Conservation (phyloP, 1,140 invertebrate species). For the Bombus superbus region DNA sequence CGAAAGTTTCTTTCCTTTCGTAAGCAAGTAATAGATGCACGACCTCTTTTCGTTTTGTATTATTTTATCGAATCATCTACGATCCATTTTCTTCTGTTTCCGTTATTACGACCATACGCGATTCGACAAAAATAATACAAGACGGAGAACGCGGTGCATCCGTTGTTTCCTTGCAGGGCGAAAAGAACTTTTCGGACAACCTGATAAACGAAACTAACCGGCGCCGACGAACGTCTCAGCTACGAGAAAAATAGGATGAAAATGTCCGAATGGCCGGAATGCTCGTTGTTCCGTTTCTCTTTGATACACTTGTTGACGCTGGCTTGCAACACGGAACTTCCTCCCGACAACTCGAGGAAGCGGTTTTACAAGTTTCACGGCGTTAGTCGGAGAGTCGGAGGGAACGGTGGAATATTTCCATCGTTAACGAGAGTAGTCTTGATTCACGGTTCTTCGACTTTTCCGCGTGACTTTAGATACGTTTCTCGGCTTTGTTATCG, state of each 20-base stretch:
- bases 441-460: background rate
- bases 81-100: no score
- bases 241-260: background rate
- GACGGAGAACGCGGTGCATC: no score
- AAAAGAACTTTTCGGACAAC: no score
- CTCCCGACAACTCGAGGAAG: background rate
- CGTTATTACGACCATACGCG: no score
- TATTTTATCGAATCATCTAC: no score
- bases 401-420: background rate
- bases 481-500: no score
- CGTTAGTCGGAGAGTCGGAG: background rate
- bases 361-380: background rate
- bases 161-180: no score
- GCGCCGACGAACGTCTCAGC: background rate
- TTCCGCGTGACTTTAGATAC: background rate
- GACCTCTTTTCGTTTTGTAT: no score
- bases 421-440: background rate
- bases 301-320: background rate
- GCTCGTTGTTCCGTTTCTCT: background rate
- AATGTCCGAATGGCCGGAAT: background rate
- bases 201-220: constrained; percentile 17
- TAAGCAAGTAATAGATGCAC: no score
- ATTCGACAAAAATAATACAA: no score
- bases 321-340: background rate
- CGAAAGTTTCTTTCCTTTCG: no score